phyloP scores from a whole-genome alignment of 2,113 vertebrate species.

The Arizona elegans region DNA sequence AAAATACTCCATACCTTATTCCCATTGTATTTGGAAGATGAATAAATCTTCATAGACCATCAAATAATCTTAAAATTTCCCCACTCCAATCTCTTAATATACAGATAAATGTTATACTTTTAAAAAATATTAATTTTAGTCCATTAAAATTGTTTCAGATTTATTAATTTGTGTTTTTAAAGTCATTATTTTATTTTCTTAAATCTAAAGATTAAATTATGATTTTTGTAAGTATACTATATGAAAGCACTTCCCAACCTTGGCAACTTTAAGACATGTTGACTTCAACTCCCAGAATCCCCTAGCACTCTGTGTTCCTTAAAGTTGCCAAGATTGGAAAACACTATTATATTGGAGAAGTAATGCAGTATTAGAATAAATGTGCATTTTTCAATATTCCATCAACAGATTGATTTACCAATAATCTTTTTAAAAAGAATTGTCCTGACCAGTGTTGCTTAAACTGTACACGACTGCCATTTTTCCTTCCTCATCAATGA shows the following conservation, averaged over 20 bases:
- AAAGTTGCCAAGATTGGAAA: not conserved
- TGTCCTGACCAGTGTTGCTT: not conserved
- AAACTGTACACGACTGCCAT: not conserved
- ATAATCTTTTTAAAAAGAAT: not conserved
- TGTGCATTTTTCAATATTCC: not conserved
- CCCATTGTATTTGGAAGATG: not conserved
- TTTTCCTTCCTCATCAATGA: not conserved
- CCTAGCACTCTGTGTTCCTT: not conserved
- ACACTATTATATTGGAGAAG: not conserved
- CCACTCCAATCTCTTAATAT: not conserved
- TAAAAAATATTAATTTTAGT: not conserved
- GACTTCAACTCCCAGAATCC: not conserved
- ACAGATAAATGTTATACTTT: not conserved
- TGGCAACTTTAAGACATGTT: not conserved
- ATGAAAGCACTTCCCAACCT: not conserved
- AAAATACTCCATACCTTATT: not conserved
- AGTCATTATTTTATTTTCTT: not conserved
- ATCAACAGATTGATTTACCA: not conserved
- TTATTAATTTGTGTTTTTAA: not conserved
- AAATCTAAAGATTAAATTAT: not conserved
- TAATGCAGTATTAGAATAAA: not conserved
- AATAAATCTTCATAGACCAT: not conserved
- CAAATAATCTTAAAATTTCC: not conserved
- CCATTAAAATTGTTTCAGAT: not conserved
- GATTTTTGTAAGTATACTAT: not conserved